Conservation (phyloP, 53 echinoderm and acorn worm genomes). For the Echinometra lucunter region DNA sequence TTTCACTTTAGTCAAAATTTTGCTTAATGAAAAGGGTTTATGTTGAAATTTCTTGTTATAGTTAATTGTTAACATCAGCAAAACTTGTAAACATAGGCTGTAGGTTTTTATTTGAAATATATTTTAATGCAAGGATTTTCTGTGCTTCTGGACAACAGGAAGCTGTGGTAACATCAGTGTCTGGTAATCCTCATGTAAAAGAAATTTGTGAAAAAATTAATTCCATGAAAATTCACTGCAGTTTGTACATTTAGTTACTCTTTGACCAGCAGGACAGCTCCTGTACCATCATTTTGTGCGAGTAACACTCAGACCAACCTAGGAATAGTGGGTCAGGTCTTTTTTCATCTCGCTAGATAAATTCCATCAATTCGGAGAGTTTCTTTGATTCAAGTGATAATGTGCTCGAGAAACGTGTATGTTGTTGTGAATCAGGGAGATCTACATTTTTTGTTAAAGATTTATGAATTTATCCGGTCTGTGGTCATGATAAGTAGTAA, state of each 20-base stretch:
- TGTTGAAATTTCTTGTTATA: too few relatives aligned
- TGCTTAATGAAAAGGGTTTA: too few relatives aligned
- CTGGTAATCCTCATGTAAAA: background rate
- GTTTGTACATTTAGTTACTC: too few relatives aligned
- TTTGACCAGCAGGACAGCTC: background rate
- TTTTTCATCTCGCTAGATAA: constrained; percentile 87
- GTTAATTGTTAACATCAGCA: background rate
- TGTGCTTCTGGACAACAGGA: background rate
- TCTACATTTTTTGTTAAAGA: background rate
- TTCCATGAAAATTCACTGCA: background rate
- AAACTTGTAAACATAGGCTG: background rate
- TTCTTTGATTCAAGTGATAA: background rate
- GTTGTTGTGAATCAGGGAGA: constrained; percentile 1
- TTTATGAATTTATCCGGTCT: too few relatives aligned
- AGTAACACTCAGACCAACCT: constrained; percentile 83
- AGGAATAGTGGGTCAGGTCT: constrained; percentile 59
- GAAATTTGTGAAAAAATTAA: background rate
- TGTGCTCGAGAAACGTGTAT: constrained; percentile 3
- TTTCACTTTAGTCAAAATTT: too few relatives aligned
- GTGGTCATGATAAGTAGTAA: too few relatives aligned
- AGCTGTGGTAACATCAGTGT: background rate
- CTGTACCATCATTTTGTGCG: constrained; percentile 50
- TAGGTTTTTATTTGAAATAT: background rate
- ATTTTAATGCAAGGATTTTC: too few relatives aligned
- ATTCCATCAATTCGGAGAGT: constrained; percentile 21